Percentiles rank a stretch among this genome's conserved stretches.
Evolutionary conservation across 2,113 vertebrate species (phyloP).

Genomic region (Anolis sagrei): DNA sequence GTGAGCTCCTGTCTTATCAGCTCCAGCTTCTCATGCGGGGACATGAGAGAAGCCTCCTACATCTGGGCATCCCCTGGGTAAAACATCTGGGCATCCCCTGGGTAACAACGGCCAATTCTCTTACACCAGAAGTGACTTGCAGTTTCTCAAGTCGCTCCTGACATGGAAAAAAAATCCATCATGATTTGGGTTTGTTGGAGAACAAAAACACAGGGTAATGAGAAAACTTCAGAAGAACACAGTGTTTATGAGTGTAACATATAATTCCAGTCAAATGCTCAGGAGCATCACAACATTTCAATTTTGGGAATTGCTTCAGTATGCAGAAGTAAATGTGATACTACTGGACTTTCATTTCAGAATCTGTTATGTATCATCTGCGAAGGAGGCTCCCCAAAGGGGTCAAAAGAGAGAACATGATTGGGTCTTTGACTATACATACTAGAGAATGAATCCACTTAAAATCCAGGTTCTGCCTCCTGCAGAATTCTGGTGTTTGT

Average conservation of each 20-base stretch:
- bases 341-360: neutral
- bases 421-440: neutral
- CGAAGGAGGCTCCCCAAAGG: neutral
- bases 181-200: neutral
- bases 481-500: too few relatives aligned
- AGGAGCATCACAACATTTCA: neutral
- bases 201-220: neutral
- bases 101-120: too few relatives aligned
- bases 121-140: too few relatives aligned
- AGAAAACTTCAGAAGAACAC: neutral
- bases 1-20: too few relatives aligned
- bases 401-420: neutral
- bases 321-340: neutral
- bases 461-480: too few relatives aligned
- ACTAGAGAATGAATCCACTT: too few relatives aligned
- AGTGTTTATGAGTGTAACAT: neutral
- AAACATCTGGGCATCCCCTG: too few relatives aligned
- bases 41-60: too few relatives aligned
- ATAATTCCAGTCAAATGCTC: neutral
- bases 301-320: conserved; percentile 1
- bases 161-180: too few relatives aligned
- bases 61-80: too few relatives aligned
- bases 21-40: too few relatives aligned
- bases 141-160: too few relatives aligned
- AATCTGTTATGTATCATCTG: neutral